These are phyloP conservation scores for Ophion costatus DNA, from an alignment of 2,888 invertebrate genomes.

Conservation along the genomic window DNA sequence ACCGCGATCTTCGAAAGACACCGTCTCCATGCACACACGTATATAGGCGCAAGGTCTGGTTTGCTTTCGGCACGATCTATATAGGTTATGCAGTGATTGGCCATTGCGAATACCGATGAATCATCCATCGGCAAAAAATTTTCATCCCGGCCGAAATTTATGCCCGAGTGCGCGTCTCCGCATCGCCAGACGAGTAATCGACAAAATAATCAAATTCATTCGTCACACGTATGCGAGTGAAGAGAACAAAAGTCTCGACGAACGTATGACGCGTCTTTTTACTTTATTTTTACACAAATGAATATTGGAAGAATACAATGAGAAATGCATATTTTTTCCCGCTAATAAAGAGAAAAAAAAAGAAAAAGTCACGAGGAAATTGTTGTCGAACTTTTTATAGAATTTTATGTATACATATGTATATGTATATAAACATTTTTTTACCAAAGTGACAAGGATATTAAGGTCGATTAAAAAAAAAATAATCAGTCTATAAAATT, in stretches of 20 bases:
- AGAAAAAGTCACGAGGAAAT: background rate
- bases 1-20: constrained; percentile 64
- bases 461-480: no score
- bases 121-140: constrained; percentile 5
- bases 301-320: background rate
- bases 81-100: constrained; percentile 22
- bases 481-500: no score
- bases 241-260: no score
- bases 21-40: constrained; percentile 28
- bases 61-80: constrained; percentile 27
- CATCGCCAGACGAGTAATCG: background rate
- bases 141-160: background rate
- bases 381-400: background rate
- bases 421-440: no score
- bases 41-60: constrained; percentile 39
- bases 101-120: constrained; percentile 13
- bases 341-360: background rate
- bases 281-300: background rate
- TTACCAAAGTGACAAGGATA: no score
- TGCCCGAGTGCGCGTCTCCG: background rate
- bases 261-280: background rate
- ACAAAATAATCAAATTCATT: constrained; percentile 3
- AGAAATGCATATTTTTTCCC: no score
- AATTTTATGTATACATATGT: no score
- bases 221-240: constrained; percentile 5